These are phyloP conservation scores for Ceratotherium simum DNA, from an alignment of 2,113 vertebrate species.

Conservation along the genomic window DNA sequence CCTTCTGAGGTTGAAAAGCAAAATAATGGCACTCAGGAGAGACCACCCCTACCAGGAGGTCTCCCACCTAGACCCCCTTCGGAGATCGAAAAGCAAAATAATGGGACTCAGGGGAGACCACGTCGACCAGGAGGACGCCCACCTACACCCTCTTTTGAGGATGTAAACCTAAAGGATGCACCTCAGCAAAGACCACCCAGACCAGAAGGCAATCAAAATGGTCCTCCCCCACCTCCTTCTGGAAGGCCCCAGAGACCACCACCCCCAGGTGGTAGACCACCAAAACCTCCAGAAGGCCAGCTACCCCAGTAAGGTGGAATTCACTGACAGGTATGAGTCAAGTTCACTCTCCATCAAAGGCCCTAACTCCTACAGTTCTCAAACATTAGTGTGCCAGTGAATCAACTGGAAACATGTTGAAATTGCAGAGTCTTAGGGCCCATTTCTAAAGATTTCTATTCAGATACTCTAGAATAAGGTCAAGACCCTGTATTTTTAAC, in stretches of 20 bases:
- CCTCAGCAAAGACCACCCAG: no score
- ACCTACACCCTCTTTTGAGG: no score
- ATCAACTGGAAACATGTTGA: background rate
- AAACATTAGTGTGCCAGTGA: background rate
- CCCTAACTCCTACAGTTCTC: background rate
- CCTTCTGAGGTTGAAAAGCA: background rate
- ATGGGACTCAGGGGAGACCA: background rate
- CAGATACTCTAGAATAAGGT: background rate
- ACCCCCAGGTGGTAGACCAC: no score
- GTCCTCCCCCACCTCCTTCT: background rate
- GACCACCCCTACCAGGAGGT: background rate
- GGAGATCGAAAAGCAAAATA: background rate
- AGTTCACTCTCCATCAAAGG: background rate
- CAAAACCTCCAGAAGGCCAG: background rate
- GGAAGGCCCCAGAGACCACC: background rate
- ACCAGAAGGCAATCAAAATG: background rate
- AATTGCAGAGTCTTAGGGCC: background rate
- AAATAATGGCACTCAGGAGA: background rate
- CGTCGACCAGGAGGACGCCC: no score
- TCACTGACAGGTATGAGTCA: background rate
- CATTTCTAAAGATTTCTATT: background rate
- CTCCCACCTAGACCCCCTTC: background rate
- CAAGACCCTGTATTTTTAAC: background rate
- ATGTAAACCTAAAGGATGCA: background rate
- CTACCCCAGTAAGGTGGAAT: background rate